Evolutionary conservation across 2,888 invertebrate species (phyloP).

Genomic region (Ypsolopha sequella): DNA sequence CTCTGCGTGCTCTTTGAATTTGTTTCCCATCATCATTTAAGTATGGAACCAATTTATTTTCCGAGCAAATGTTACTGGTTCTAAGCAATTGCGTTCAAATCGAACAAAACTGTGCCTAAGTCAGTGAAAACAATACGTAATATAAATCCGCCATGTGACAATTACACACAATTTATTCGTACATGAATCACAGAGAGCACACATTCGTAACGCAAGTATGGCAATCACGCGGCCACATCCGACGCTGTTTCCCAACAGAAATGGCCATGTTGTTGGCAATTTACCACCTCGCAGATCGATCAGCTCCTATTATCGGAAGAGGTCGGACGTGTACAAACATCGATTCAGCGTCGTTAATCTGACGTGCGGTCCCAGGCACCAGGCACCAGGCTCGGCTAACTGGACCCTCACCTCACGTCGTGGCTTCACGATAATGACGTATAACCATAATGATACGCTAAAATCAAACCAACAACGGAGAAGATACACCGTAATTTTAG

Average conservation of each 20-base stretch:
- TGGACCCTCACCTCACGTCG: constrained; percentile 51
- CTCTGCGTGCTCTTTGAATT: constrained; percentile 16
- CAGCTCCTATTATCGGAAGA: constrained; percentile 64
- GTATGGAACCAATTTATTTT: background rate
- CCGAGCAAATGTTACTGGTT: background rate
- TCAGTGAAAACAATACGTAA: constrained; percentile 1
- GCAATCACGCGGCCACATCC: background rate
- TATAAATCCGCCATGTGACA: constrained; percentile 5
- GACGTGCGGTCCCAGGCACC: constrained; percentile 32
- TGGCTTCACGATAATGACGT: constrained; percentile 38
- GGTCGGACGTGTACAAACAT: constrained; percentile 70
- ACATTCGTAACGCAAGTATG: constrained; percentile 2
- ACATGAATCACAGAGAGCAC: constrained; percentile 2
- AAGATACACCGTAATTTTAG: background rate
- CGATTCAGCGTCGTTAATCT: constrained; percentile 65
- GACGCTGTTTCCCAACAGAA: constrained; percentile 29
- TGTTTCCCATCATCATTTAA: constrained; percentile 22
- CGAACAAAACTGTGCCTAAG: background rate
- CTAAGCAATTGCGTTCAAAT: background rate
- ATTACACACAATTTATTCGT: constrained; percentile 4
- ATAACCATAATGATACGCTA: constrained; percentile 45
- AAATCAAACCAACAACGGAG: constrained; percentile 1
- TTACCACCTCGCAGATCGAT: constrained; percentile 58
- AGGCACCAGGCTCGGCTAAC: constrained; percentile 24
- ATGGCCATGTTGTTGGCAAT: constrained; percentile 47